Conservation (phyloP, 1,140 invertebrate species). For the Drosophila nigrodunni region DNA sequence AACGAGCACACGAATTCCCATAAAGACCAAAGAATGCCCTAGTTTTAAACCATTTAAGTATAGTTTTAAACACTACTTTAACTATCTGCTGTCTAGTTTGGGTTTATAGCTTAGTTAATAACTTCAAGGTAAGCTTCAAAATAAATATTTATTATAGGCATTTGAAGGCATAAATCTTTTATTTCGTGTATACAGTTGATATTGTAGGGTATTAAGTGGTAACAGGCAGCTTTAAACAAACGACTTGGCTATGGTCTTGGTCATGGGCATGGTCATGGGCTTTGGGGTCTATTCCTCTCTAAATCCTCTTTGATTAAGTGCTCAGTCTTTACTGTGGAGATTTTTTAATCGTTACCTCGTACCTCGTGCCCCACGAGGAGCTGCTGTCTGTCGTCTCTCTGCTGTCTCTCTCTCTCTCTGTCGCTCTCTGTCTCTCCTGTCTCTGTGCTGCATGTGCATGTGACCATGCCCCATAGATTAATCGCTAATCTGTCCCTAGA, state of each 20-base stretch:
- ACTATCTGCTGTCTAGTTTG: no score
- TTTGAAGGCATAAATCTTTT: no score
- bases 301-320: conserved; percentile 83
- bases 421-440: neutral
- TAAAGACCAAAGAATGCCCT: conserved; percentile 22
- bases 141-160: no score
- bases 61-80: no score
- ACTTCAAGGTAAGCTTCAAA: no score
- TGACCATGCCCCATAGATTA: conserved; percentile 83
- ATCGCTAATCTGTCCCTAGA: conserved; percentile 84
- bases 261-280: conserved; percentile 14
- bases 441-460: conserved; percentile 51
- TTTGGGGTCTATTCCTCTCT: conserved; percentile 69
- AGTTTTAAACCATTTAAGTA: neutral
- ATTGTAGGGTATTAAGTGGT: conserved; percentile 41
- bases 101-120: no score
- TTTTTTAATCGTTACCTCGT: conserved; percentile 81
- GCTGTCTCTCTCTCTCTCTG: no score
- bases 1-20: neutral
- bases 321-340: conserved; percentile 81
- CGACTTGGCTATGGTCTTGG: conserved; percentile 52
- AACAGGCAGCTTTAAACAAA: conserved; percentile 65
- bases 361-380: conserved; percentile 10
- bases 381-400: neutral
- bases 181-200: neutral